Conservation (phyloP, 2,113 vertebrate genomes). For the Falcunculus frontatus region DNA sequence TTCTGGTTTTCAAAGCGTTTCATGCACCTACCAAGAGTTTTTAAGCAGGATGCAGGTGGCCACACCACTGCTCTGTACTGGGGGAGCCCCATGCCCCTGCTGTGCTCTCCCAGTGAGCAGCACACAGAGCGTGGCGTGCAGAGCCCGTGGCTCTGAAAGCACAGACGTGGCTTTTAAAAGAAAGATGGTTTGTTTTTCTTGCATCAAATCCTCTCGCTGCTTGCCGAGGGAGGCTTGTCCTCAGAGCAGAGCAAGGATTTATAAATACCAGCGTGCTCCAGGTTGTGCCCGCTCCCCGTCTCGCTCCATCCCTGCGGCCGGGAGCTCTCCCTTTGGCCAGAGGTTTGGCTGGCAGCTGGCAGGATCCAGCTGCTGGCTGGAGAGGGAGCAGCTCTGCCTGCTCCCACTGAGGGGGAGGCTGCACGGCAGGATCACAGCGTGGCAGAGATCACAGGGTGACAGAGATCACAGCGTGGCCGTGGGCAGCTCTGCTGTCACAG, state of each 20-base stretch:
- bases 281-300: neutral
- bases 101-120: neutral
- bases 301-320: fast-evolving
- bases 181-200: neutral
- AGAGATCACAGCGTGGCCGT: neutral
- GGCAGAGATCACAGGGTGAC: neutral
- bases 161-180: neutral
- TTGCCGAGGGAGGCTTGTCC: neutral
- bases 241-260: neutral
- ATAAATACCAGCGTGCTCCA: neutral
- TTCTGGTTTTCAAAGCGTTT: neutral
- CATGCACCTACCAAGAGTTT: neutral
- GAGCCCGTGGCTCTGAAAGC: neutral
- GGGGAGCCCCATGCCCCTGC: neutral
- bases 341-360: neutral
- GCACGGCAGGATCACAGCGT: neutral
- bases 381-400: neutral
- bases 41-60: neutral
- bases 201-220: neutral
- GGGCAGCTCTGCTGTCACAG: neutral
- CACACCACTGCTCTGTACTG: fast-evolving
- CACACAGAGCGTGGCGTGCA: fast-evolving
- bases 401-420: neutral
- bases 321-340: neutral
- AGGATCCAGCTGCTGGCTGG: neutral